Evolutionary conservation across 2,113 vertebrate species (phyloP).

Genomic region (Lanius collurio): DNA sequence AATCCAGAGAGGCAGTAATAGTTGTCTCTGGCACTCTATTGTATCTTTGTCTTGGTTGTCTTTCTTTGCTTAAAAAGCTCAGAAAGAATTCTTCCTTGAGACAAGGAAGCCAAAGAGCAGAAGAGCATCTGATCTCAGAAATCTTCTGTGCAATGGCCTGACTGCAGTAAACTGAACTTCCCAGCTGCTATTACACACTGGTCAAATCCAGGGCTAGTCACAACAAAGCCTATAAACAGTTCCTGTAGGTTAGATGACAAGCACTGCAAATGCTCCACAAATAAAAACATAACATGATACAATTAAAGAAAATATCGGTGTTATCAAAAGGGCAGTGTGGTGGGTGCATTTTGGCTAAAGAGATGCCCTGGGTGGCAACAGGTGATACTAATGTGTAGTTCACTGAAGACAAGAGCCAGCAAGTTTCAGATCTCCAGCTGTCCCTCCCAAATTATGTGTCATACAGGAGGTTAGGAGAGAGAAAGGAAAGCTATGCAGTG

Average conservation of each 20-base stretch:
- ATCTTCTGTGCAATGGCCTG: neutral
- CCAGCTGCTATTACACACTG: neutral
- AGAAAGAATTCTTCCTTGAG: slow-evolving; percentile 42
- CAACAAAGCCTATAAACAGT: neutral
- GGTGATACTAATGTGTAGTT: neutral
- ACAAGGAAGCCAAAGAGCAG: neutral
- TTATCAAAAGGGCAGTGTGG: neutral
- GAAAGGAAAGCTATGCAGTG: neutral
- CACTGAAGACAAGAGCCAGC: neutral
- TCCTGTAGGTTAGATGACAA: neutral
- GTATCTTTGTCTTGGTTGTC: neutral
- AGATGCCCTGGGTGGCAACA: neutral
- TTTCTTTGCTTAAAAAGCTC: slow-evolving; percentile 1
- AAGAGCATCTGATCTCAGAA: neutral
- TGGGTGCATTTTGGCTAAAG: neutral
- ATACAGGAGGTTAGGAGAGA: neutral
- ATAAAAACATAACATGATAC: neutral
- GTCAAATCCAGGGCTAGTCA: neutral
- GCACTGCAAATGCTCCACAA: neutral
- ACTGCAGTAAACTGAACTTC: neutral
- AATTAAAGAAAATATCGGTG: neutral
- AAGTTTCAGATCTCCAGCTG: neutral
- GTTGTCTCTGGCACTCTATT: neutral
- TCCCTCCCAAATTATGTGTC: neutral
- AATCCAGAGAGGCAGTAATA: slow-evolving; percentile 31